Evolutionary conservation across 2,113 vertebrate genomes (phyloP).

Genomic region (Scortum barcoo): DNA sequence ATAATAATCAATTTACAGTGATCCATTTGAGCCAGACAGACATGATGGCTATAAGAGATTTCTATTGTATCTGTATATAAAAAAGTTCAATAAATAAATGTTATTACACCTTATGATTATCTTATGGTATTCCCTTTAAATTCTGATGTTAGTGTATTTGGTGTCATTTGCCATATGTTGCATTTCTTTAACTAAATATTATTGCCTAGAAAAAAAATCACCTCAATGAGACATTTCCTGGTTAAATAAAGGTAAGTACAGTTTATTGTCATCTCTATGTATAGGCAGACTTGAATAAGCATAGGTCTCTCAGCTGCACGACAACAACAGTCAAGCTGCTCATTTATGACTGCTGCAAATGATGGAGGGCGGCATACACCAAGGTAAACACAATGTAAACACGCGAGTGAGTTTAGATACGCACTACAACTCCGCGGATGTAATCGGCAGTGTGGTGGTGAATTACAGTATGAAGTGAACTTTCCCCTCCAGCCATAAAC

Average conservation of each 20-base stretch:
- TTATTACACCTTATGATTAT: not conserved
- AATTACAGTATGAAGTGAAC: conserved; percentile 26
- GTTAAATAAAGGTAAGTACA: too few species aligned
- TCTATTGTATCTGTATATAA: too few species aligned
- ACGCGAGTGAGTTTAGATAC: not conserved
- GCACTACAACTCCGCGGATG: not conserved
- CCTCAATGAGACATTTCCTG: too few species aligned
- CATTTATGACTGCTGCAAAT: not conserved
- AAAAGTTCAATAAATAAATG: too few species aligned
- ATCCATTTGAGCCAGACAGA: too few species aligned
- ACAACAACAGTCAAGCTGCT: not conserved
- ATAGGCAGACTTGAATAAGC: too few species aligned
- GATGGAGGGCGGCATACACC: not conserved
- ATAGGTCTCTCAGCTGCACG: not conserved
- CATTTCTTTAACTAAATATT: not conserved
- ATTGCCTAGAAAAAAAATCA: not conserved
- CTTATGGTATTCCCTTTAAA: not conserved
- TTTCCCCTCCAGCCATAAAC: conserved; percentile 18
- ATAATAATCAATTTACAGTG: too few species aligned
- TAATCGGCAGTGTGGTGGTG: conserved; percentile 1
- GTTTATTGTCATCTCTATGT: too few species aligned
- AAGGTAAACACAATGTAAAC: conserved; percentile 8
- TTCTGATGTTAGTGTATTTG: not conserved
- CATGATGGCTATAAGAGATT: too few species aligned
- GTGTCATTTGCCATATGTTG: not conserved